A percentile compares a stretch with the other conserved stretches of the same genome.
These are phyloP conservation scores for Alca torda DNA, from an alignment of 2,797 vertebrate genomes.

Conservation along the genomic window DNA sequence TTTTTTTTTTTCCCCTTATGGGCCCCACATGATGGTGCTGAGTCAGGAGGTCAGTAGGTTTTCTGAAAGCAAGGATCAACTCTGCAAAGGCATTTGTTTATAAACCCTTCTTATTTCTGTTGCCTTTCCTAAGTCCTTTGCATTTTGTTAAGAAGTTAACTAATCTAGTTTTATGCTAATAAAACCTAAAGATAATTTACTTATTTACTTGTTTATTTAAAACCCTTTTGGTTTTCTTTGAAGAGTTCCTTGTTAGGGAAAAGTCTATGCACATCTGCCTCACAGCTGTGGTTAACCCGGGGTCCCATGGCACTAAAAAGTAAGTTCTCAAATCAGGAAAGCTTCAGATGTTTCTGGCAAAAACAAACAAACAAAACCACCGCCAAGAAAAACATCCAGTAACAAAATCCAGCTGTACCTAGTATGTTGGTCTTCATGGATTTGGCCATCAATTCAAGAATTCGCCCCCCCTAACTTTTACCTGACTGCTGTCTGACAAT, in stretches of 20 bases:
- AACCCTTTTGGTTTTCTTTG: neutral
- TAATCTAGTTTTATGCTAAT: neutral
- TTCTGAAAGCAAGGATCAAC: neutral
- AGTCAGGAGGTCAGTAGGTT: neutral
- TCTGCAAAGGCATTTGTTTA: neutral
- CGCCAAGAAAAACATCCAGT: neutral
- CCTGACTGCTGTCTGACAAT: neutral
- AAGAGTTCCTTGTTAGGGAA: neutral
- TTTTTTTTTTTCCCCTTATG: no score
- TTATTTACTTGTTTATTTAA: neutral
- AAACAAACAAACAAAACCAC: neutral
- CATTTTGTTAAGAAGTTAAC: neutral
- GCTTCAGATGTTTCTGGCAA: neutral
- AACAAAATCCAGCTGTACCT: neutral
- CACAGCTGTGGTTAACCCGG: neutral
- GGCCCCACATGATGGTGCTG: neutral
- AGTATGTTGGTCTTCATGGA: neutral
- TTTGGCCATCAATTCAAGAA: neutral
- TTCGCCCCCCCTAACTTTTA: neutral
- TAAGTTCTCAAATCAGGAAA: neutral
- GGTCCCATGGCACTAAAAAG: neutral
- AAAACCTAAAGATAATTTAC: neutral
- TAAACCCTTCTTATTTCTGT: neutral
- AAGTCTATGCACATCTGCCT: neutral
- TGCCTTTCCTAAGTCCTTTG: neutral